phyloP scores from a whole-genome alignment of 2,797 vertebrate genomes.

The Periophthalmus magnuspinnatus region DNA sequence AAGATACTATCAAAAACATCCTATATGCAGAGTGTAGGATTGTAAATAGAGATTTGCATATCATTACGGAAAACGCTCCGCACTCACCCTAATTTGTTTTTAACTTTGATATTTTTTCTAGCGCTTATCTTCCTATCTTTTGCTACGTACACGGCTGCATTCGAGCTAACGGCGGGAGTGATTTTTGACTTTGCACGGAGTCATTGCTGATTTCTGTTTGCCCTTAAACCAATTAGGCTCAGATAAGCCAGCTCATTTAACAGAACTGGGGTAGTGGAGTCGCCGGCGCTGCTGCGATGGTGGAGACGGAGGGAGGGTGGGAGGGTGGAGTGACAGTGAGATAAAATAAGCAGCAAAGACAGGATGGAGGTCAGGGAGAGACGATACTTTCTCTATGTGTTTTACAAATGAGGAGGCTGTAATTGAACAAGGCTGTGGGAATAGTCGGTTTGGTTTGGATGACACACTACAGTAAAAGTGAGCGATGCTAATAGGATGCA shows the following conservation, averaged over 20 bases:
- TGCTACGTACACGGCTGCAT: constrained; percentile 15
- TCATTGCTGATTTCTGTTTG: constrained; percentile 75
- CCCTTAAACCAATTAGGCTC: constrained; percentile 80
- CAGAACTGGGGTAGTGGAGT: constrained; percentile 42
- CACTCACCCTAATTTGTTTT: constrained; percentile 39
- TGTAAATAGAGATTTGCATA: constrained; percentile 36
- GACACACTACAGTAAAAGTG: constrained; percentile 4
- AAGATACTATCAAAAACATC: background rate
- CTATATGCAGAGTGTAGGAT: constrained; percentile 8
- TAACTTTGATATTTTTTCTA: constrained; percentile 15
- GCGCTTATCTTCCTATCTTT: constrained; percentile 40
- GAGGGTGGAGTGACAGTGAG: constrained; percentile 14
- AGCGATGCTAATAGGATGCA: background rate
- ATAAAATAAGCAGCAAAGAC: constrained; percentile 31
- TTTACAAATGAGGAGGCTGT: constrained; percentile 52
- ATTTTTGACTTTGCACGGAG: constrained; percentile 68
- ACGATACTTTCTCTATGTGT: constrained; percentile 32
- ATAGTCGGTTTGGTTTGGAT: constrained; percentile 13
- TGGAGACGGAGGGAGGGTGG: constrained; percentile 2
- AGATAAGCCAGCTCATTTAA: constrained; percentile 71
- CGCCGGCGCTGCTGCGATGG: constrained; percentile 6
- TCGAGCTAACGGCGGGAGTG: constrained; percentile 67
- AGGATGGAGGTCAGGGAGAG: constrained; percentile 44
- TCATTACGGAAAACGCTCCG: constrained; percentile 31
- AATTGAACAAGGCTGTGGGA: constrained; percentile 21